Evolutionary conservation across 2,113 vertebrate species (phyloP), one percentile per base, ranked within the genome.

Genomic region (Ornithorhynchus anatinus): DNA sequence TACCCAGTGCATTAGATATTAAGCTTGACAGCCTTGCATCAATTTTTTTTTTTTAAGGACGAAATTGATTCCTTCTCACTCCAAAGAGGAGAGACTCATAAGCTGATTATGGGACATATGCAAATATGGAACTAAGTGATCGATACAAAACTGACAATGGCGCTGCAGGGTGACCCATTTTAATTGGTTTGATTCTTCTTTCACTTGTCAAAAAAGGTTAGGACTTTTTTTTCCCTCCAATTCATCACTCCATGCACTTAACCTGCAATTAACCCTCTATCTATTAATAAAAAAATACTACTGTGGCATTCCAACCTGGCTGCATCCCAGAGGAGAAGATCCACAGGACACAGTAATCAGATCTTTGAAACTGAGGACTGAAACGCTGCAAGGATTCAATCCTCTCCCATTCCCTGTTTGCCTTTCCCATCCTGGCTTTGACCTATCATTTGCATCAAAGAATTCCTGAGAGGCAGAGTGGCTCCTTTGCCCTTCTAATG

Each of bases 201-300:
- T 45, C n/a, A 20, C n/a, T 2, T n/a, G n/a, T n/a, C 3, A 45
- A 44, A 45, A 45, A 6, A 20, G n/a, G 25, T 19, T 13, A 45
- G 10, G 43, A 45, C 5, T 45, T 22, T 45, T 23, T 45, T 45
- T 11, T 23, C 43, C 19, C 15, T 54, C 33, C 57, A 27, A 60
- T 48, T 45, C 33, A 42, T 57, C 42, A 45, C 15, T 56, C 8
- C 17, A 35, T 48, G 8, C 10, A 59, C 6, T 54, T 62, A 19
- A 75, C 38, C 36, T 79, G 37, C 6, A 45, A 47, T 45, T 42
- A 59, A 64, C 44, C 60, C 40, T 68, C 70, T 68, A 59, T 31
- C 32, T 68, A 59, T 31, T 32, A 36, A 61, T 11, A 47, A 54
- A 53, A 52, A 61, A 73, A n/a, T n/a, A n/a, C n/a, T n/a, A n/a